A percentile compares a stretch with the other conserved stretches of the same genome.
These are phyloP conservation scores for Crotalus viridis DNA, from an alignment of 2,113 vertebrate species.

Conservation along the genomic window DNA sequence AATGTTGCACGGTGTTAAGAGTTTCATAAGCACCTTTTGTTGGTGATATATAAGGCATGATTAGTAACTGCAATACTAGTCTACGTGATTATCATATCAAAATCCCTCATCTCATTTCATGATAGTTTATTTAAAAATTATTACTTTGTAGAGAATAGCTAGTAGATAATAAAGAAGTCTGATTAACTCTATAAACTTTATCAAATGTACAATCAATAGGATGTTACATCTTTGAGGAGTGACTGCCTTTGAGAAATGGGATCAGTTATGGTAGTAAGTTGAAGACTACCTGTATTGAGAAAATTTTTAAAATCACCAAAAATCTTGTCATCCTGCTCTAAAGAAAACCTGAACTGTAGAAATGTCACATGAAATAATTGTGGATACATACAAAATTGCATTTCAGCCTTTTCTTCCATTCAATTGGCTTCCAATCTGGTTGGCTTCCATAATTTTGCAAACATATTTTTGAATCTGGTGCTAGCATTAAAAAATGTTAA, in stretches of 20 bases:
- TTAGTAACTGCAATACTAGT: neutral
- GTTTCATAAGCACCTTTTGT: neutral
- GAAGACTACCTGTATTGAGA: neutral
- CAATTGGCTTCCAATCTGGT: neutral
- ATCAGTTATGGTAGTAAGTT: neutral
- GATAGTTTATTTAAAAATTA: neutral
- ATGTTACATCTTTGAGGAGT: neutral
- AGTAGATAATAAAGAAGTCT: neutral
- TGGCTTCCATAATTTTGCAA: neutral
- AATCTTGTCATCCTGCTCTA: neutral
- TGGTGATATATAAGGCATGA: neutral
- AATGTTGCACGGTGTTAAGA: neutral
- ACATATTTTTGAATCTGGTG: neutral
- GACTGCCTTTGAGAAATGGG: neutral
- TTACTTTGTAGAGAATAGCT: neutral
- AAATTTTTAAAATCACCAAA: neutral
- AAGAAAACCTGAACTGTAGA: neutral
- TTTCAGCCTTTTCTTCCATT: neutral
- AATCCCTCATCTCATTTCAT: neutral
- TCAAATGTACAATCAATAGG: neutral
- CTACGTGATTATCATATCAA: neutral
- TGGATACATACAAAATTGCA: neutral
- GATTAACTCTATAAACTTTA: neutral
- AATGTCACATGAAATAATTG: neutral
- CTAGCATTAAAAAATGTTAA: neutral